Evolutionary conservation across 1,140 invertebrate genomes (phyloP).

Genomic region (Brachionus angularis): DNA sequence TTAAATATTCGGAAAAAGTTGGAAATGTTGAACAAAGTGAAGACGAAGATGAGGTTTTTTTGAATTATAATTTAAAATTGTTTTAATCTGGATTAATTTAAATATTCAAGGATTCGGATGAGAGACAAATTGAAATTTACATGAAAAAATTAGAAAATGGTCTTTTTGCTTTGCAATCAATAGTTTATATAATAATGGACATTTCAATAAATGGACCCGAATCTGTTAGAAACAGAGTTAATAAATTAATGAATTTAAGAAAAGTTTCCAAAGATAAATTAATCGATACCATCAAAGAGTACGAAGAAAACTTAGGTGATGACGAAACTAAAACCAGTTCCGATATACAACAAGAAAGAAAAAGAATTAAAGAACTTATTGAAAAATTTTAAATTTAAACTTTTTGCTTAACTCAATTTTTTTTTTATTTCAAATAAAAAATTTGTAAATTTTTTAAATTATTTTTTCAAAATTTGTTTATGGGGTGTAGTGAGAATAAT

Average conservation of each 20-base stretch:
- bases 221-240: slow-evolving; percentile 22
- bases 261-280: slow-evolving; percentile 9
- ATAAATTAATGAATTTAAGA: slow-evolving; percentile 31
- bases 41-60: slow-evolving; percentile 13
- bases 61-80: neutral
- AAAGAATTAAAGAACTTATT: slow-evolving; percentile 31
- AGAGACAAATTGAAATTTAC: slow-evolving; percentile 25
- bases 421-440: slow-evolving; percentile 15
- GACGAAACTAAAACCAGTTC: slow-evolving; percentile 16
- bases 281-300: slow-evolving; percentile 1
- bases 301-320: slow-evolving; percentile 31
- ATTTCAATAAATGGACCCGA: slow-evolving; percentile 18
- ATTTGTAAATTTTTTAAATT: slow-evolving; percentile 20
- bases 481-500: too few relatives aligned
- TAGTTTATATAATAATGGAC: slow-evolving; percentile 39
- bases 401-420: neutral
- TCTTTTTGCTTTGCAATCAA: slow-evolving; percentile 35
- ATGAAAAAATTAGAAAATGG: slow-evolving; percentile 30
- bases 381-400: slow-evolving; percentile 19
- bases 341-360: slow-evolving; percentile 21
- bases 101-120: neutral
- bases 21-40: neutral
- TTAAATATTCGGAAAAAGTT: slow-evolving; percentile 34
- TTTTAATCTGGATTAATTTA: neutral
- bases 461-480: neutral